Conservation (phyloP, 2,888 invertebrate species). For the Rhodophaea formosa region DNA sequence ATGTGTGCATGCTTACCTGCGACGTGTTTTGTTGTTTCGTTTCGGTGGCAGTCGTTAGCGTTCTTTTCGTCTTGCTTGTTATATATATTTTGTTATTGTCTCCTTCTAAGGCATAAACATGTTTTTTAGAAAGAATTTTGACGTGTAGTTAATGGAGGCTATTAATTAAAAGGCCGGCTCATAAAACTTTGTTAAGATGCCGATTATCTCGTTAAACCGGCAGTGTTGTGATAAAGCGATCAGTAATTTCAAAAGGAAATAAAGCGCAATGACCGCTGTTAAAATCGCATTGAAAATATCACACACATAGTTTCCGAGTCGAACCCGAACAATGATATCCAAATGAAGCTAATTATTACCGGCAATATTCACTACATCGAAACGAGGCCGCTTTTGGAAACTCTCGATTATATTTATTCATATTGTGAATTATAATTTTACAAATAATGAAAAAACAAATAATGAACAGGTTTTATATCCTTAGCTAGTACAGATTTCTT, state of each 20-base stretch:
- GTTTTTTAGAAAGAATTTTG: neutral
- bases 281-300: conserved; percentile 50
- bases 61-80: conserved; percentile 28
- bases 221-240: conserved; percentile 37
- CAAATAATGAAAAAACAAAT: neutral
- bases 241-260: conserved; percentile 43
- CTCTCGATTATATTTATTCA: neutral
- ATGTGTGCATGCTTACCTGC: conserved; percentile 76
- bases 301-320: conserved; percentile 33
- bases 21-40: conserved; percentile 51
- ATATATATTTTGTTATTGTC: conserved; percentile 19
- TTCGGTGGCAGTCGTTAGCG: conserved; percentile 41
- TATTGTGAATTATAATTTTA: neutral
- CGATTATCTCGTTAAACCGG: conserved; percentile 28
- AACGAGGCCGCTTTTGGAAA: neutral
- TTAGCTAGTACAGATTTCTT: neutral
- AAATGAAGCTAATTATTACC: conserved; percentile 2
- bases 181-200: conserved; percentile 30
- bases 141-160: conserved; percentile 1
- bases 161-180: conserved; percentile 10
- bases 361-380: neutral
- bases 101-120: neutral
- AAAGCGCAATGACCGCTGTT: conserved; percentile 47
- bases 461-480: neutral
- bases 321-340: neutral